A percentile compares a stretch with the other conserved stretches of the same genome.
Evolutionary conservation across 2,113 vertebrate genomes (phyloP).

Genomic region (Tor tambroides): DNA sequence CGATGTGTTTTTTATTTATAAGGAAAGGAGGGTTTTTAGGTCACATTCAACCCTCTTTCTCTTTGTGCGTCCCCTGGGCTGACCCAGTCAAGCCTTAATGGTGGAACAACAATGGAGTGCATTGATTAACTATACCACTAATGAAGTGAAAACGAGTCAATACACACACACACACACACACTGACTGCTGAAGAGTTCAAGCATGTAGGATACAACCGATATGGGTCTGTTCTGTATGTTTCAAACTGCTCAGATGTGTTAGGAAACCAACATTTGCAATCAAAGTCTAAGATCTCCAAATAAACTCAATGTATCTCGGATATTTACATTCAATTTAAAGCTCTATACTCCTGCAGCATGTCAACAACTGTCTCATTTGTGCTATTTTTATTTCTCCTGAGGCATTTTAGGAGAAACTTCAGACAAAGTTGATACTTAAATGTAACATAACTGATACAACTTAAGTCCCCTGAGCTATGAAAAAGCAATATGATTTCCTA

Average conservation of each 20-base stretch:
- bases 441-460: background rate
- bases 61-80: conserved; percentile 5
- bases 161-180: conserved; percentile 16
- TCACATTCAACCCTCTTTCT: conserved; percentile 16
- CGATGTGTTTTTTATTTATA: background rate
- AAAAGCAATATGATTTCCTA: background rate
- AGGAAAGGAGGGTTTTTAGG: conserved; percentile 30
- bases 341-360: background rate
- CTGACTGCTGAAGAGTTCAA: background rate
- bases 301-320: background rate
- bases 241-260: background rate
- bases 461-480: conserved; percentile 6
- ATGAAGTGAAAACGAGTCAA: conserved; percentile 51
- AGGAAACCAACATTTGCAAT: background rate
- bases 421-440: conserved; percentile 2
- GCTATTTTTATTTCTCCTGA: conserved; percentile 10
- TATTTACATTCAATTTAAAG: background rate
- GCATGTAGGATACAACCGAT: background rate
- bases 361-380: background rate
- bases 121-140: conserved; percentile 58
- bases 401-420: conserved; percentile 1
- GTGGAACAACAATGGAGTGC: conserved; percentile 51
- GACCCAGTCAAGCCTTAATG: conserved; percentile 31
- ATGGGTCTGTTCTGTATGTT: background rate
- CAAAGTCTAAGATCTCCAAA: background rate